Conservation (phyloP, 2,113 vertebrate genomes). For the Monopterus albus region DNA sequence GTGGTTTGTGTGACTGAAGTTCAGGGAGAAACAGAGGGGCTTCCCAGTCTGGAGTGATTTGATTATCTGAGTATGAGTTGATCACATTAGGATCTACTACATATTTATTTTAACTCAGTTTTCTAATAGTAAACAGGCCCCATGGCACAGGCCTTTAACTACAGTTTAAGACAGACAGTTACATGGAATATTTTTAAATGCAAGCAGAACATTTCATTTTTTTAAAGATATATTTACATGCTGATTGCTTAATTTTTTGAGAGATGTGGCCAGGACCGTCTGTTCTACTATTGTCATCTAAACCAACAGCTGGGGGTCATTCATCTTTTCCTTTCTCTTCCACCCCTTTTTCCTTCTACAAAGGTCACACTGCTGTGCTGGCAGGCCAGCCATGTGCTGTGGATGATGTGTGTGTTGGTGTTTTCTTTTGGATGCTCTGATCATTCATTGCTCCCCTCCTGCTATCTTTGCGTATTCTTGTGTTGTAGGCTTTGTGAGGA, state of each 20-base stretch:
- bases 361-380: constrained; percentile 34
- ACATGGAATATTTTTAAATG: background rate
- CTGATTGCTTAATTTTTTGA: too few relatives aligned
- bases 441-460: background rate
- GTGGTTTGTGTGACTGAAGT: constrained; percentile 51
- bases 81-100: constrained; percentile 20
- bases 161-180: background rate
- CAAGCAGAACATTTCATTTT: background rate
- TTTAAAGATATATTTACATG: background rate
- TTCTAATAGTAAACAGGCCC: background rate
- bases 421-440: constrained; percentile 8
- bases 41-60: constrained; percentile 25
- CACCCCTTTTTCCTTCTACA: background rate
- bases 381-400: constrained; percentile 11
- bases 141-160: background rate
- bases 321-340: constrained; percentile 27
- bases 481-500: background rate
- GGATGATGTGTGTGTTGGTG: background rate
- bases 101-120: constrained; percentile 13
- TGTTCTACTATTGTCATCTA: constrained; percentile 7
- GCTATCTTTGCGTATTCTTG: background rate
- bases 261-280: background rate
- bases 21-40: background rate
- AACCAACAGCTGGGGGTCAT: constrained; percentile 17
- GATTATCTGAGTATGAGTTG: constrained; percentile 27